Conservation (phyloP, 1,140 invertebrate species). For the Trichoplusia ni region DNA sequence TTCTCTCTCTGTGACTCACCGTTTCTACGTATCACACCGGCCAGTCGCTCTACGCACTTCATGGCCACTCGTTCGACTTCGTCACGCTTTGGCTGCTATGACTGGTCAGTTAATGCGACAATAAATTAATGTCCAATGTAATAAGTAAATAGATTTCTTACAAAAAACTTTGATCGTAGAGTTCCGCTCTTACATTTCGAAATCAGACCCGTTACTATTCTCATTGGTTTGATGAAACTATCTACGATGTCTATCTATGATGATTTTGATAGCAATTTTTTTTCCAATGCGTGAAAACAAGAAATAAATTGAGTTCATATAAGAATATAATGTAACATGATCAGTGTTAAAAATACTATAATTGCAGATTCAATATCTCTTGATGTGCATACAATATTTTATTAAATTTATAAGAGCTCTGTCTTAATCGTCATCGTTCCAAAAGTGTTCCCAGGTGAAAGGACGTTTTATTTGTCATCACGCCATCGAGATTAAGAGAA, state of each 20-base stretch:
- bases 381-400: neutral
- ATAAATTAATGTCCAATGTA: constrained; percentile 74
- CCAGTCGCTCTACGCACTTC: constrained; percentile 75
- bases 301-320: too few relatives aligned
- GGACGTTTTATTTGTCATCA: constrained; percentile 63
- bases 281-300: too few relatives aligned
- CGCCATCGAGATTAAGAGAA: constrained; percentile 45
- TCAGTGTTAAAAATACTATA: neutral
- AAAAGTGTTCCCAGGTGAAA: constrained; percentile 61
- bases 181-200: constrained; percentile 42
- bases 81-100: constrained; percentile 76
- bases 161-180: constrained; percentile 37
- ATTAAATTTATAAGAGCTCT: constrained; percentile 1
- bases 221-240: constrained; percentile 13
- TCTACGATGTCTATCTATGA: neutral
- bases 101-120: constrained; percentile 73
- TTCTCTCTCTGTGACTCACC: constrained; percentile 73
- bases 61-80: constrained; percentile 77
- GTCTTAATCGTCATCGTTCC: constrained; percentile 16
- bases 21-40: constrained; percentile 73
- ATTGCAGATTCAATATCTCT: neutral
- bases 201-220: constrained; percentile 23
- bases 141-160: constrained; percentile 63
- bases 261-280: too few relatives aligned
- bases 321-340: neutral